Base-by-base conservation (phyloP, 2,888 invertebrate genomes). In the Cheilosia vulpina region DNA sequence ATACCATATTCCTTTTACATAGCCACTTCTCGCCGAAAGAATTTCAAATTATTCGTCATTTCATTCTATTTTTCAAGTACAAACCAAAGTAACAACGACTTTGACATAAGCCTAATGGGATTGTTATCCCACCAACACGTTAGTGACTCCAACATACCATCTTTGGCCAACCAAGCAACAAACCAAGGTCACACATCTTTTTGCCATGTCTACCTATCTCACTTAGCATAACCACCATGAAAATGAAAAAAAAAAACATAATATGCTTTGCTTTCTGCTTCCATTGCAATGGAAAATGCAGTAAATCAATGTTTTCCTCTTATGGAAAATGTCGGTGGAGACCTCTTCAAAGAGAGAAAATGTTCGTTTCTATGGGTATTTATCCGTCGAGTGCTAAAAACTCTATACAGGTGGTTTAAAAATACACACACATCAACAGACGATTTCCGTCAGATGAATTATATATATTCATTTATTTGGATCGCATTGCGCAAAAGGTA, bases 401-500 rank as follows among this genome's bases (percentile, higher is more conserved):
- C 52, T 4, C 15, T 41, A 19, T 52, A 62, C 53, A 53, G 60
- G 72, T 62, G 53, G 62, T 57, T 47, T 43, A 31, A 53, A 72
- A 62, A 53, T 45, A 72, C 13, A 15, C 15, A 15, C 55, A 5
- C 15, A 43, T 11, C 5, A 43, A 13, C 38, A 13, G 38, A 13
- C 4, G 55, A 24, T 21, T 43, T 24, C 24, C 41, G 31, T 27
- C 17, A 47, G 34, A 19, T 34, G 13, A 9, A 9, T 43, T 15
- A 13, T 24, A 58, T 27, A 6, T 31, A 34, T 15, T 60, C 52
- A 13, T 50, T n/a, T 62, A 62, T 72, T 62, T 72, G 24, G 21
- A 62, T 34, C 17, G 60, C 43, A 72, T 62, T 62, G 53, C 62
- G 72, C 62, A 72, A 52, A 60, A 24, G 52, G 31, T 7, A 13